A percentile compares a stretch with the other conserved stretches of the same genome.
Evolutionary conservation across 2,797 vertebrate species (phyloP).

Genomic region (Valencia hispanica): DNA sequence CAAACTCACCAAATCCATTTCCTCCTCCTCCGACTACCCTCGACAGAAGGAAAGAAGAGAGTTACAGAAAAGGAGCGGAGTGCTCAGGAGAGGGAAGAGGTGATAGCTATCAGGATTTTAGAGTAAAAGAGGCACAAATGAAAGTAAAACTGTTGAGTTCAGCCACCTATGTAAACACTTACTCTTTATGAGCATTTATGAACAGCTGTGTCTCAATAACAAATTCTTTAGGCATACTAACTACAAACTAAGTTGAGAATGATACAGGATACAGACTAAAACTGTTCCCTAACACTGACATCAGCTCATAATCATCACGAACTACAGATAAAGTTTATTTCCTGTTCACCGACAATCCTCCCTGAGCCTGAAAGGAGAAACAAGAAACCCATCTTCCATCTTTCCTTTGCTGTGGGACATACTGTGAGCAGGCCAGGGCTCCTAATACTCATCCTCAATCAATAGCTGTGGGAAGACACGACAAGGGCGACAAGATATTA

Average conservation of each 20-base stretch:
- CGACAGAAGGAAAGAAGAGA: conserved; percentile 81
- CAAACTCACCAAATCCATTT: conserved; percentile 99
- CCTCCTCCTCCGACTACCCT: conserved; percentile 98
- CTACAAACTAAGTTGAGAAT: not conserved
- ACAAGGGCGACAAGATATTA: conserved; percentile 89
- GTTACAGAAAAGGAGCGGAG: conserved; percentile 67
- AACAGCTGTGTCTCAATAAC: not conserved
- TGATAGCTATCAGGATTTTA: conserved; percentile 27
- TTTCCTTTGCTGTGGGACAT: conserved; percentile 63
- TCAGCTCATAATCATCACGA: conserved; percentile 21
- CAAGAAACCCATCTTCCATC: conserved; percentile 57
- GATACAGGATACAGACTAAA: conserved; percentile 7
- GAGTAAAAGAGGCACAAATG: conserved; percentile 14
- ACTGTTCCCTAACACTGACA: conserved; percentile 13
- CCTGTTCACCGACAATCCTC: conserved; percentile 25
- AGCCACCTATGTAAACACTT: conserved; percentile 22
- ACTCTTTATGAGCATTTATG: conserved; percentile 9
- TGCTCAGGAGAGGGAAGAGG: conserved; percentile 20
- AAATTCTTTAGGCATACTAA: not conserved
- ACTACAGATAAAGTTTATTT: conserved; percentile 14
- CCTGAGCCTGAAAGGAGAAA: conserved; percentile 27
- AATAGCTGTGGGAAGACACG: conserved; percentile 83
- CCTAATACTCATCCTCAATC: conserved; percentile 85
- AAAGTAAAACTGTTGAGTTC: conserved; percentile 32
- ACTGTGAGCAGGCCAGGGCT: conserved; percentile 71